A percentile compares a stretch with the other conserved stretches of the same genome.
Conservation (phyloP, 2,797 vertebrate genomes). For the Echeneis naucrates region DNA sequence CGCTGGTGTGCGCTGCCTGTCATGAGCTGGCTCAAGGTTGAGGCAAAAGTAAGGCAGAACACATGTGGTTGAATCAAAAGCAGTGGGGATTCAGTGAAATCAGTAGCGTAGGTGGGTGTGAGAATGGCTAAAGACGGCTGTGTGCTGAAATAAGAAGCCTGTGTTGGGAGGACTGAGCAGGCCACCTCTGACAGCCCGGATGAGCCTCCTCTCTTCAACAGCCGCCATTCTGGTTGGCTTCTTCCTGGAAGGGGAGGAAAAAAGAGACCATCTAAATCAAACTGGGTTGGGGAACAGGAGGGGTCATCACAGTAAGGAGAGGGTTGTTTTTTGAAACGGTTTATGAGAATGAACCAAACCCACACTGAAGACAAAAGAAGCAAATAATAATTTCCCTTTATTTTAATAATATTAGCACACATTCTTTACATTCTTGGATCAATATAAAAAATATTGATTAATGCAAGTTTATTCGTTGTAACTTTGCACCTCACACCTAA, state of each 20-base stretch:
- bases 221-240: background rate
- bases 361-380: background rate
- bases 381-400: background rate
- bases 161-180: background rate
- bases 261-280: background rate
- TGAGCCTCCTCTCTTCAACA: background rate
- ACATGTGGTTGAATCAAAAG: background rate
- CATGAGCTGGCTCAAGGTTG: background rate
- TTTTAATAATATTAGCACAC: background rate
- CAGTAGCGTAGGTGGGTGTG: background rate
- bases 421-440: background rate
- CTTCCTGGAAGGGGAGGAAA: background rate
- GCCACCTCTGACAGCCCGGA: background rate
- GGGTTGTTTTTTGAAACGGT: too few relatives aligned
- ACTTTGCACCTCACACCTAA: conserved; percentile 14
- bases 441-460: conserved; percentile 2
- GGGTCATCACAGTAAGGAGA: background rate
- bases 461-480: conserved; percentile 4
- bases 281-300: background rate
- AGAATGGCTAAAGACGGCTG: background rate
- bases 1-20: background rate
- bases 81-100: too few relatives aligned
- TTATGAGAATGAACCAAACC: background rate
- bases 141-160: too few relatives aligned
- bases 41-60: background rate